These are phyloP conservation scores for Brachyptera putata DNA, from an alignment of 2,888 invertebrate genomes.

Conservation along the genomic window DNA sequence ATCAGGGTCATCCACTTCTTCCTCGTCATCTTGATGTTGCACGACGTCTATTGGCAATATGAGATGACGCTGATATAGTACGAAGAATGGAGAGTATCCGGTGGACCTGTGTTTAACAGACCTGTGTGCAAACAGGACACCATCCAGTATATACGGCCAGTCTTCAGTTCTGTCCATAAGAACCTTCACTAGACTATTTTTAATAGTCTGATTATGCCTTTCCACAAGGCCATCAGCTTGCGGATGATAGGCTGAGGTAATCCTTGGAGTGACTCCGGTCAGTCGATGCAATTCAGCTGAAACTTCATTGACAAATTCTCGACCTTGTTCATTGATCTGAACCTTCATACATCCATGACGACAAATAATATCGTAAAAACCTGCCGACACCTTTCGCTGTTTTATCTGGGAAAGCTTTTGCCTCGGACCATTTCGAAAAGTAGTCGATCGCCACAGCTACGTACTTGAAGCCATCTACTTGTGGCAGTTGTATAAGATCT, in stretches of 20 bases:
- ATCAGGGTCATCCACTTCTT: too few relatives aligned
- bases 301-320: conserved; percentile 23
- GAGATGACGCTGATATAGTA: conserved; percentile 26
- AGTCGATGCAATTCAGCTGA: conserved; percentile 5
- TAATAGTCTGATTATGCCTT: too few relatives aligned
- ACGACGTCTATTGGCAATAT: conserved; percentile 29
- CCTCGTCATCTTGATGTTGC: too few relatives aligned
- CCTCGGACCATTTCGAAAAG: conserved; percentile 17
- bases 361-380: conserved; percentile 15
- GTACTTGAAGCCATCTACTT: conserved; percentile 20
- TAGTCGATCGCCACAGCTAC: too few relatives aligned
- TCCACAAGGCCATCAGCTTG: too few relatives aligned
- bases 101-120: conserved; percentile 23
- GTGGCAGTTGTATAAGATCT: conserved; percentile 14
- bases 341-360: conserved; percentile 14
- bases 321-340: conserved; percentile 23
- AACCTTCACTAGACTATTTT: too few relatives aligned
- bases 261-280: conserved; percentile 27
- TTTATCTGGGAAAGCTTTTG: conserved; percentile 8
- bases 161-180: conserved; percentile 20
- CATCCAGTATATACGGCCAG: conserved; percentile 25
- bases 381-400: conserved; percentile 4
- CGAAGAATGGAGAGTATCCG: conserved; percentile 25
- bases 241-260: too few relatives aligned
- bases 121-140: conserved; percentile 20